Evolutionary conservation across 2,113 vertebrate species (phyloP), one percentile per base, ranked within the genome.

Genomic region (Forbesichthys agassizii): DNA sequence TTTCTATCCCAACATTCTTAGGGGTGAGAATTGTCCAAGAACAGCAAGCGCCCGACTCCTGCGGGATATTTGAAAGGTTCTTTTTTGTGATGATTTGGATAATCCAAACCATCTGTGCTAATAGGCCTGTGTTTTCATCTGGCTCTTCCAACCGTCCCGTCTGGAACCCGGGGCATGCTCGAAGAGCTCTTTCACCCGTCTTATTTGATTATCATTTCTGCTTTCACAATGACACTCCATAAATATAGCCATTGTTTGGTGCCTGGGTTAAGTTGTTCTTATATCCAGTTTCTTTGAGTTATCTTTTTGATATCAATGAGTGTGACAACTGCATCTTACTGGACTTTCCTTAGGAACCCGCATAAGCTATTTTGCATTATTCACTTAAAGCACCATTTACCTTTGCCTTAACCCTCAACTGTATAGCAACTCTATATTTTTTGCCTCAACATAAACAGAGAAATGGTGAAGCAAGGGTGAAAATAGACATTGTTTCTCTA

Each of bases 61-160:
- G 68, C 69, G 87, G 89, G 88, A 88, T 78, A 78, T 84, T 20
- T 79, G 71, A 73, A 84, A 87, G 80, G 79, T 80, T 85, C 77
- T 61, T 73, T 84, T 86, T 81, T 74, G 12, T 64, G 72, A 91
- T 90, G 80, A 87, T 87, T 85, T 90, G 86, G 56, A 80, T 92
- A 92, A 93, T 89, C 82, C 79, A 78, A 90, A 87, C 89, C 91
- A 92, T 89, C 84, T 93, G 92, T 91, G 88, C 87, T 90, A 91
- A 91, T 86, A 91, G 86, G 71, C 69, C 66, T 20, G 8, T 70
- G 80, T 89, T 90, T 88, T 91, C 80, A 85, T 88, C 84, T 64
- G 74, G 80, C 82, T 84, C 78, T 72, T 71, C 72, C 16, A 64
- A 84, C 79, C 52, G 52, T 57, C 69, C 64, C 9, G 33, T 74